Evolutionary conservation across 2,888 invertebrate species (phyloP).

Genomic region (Molorchus minor): DNA sequence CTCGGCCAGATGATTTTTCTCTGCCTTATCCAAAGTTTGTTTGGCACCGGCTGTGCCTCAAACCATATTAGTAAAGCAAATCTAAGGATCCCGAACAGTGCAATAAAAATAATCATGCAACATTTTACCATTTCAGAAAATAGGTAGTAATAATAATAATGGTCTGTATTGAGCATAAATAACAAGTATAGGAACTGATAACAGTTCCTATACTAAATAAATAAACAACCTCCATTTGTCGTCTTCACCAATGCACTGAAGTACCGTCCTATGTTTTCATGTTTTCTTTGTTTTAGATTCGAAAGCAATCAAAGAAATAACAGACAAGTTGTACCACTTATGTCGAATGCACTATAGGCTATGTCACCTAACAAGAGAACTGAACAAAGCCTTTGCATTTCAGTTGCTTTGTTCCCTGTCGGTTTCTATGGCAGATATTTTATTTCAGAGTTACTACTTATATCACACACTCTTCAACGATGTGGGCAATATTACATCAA

Average conservation of each 20-base stretch:
- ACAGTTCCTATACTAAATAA: too few relatives aligned
- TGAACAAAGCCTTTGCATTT: conserved; percentile 17
- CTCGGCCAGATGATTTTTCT: too few relatives aligned
- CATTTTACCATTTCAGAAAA: too few relatives aligned
- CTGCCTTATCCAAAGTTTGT: too few relatives aligned
- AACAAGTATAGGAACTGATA: too few relatives aligned
- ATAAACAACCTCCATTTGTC: too few relatives aligned
- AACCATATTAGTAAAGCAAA: too few relatives aligned
- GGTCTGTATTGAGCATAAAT: background rate
- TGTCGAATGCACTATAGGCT: conserved; percentile 19
- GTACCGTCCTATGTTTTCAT: too few relatives aligned
- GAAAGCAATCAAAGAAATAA: conserved; percentile 3
- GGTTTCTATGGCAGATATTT: conserved; percentile 9
- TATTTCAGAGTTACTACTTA: conserved; percentile 19
- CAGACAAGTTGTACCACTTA: conserved; percentile 8
- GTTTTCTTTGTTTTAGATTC: conserved; percentile 14
- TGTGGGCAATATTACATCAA: conserved; percentile 2
- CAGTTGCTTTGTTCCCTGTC: conserved; percentile 12
- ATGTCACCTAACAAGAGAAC: conserved; percentile 14
- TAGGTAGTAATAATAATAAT: background rate
- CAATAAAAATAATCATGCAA: too few relatives aligned
- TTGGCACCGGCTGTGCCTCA: too few relatives aligned
- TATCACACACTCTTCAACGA: conserved; percentile 6
- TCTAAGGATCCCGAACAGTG: too few relatives aligned
- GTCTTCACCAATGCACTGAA: too few relatives aligned